These are phyloP conservation scores for Myrmophylax atrothorax DNA, from an alignment of 2,113 vertebrate species.

Conservation along the genomic window DNA sequence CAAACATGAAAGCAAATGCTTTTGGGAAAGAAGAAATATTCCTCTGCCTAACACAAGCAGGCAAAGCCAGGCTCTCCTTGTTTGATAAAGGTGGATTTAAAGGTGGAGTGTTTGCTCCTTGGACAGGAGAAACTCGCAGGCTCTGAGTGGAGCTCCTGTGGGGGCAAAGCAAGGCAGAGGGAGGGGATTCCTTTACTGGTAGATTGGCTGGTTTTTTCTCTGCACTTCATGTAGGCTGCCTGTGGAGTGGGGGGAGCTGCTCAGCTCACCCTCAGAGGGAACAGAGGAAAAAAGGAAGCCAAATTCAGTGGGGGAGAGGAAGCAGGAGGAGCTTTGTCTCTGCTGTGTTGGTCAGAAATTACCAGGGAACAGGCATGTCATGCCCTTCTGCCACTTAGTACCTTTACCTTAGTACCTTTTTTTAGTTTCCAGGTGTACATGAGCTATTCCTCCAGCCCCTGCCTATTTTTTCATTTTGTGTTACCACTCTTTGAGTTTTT, in stretches of 20 bases:
- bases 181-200: neutral
- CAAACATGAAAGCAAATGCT: neutral
- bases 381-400: neutral
- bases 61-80: neutral
- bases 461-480: neutral
- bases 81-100: neutral
- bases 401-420: neutral
- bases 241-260: neutral
- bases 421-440: neutral
- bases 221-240: neutral
- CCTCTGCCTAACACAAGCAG: conserved; percentile 26
- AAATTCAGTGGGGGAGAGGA: neutral
- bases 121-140: neutral
- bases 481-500: neutral
- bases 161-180: neutral
- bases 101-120: neutral
- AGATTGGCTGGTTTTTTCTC: neutral
- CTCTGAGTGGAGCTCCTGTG: neutral
- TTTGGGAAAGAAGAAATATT: neutral
- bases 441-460: neutral
- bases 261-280: neutral
- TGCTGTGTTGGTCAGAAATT: neutral
- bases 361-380: neutral
- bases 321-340: neutral
- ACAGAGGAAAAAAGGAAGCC: neutral